Evolutionary conservation across 2,113 vertebrate genomes (phyloP), one percentile per base, ranked within the genome.

Genomic region (Narcine bancroftii): DNA sequence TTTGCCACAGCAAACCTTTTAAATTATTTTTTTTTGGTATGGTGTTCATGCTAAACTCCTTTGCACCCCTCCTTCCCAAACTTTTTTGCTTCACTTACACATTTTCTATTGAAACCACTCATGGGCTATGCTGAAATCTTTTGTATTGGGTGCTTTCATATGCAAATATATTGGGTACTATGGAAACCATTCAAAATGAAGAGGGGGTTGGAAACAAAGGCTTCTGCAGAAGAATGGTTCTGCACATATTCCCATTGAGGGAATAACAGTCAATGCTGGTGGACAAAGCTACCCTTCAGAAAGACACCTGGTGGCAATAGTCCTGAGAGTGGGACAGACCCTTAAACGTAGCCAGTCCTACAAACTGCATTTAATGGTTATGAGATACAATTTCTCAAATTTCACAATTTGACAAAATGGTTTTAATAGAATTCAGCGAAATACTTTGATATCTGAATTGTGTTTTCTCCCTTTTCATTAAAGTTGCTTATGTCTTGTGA

Each of bases 181-280:
- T 97, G 96, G 96, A 94, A 97, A 97, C 96, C 95, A 95, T 94
- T 96, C 96, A 96, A 96, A 95, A 95, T 91, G 95, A 81, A 94
- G 94, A 95, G 93, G 93, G 65, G 89, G 71, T 92, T 93, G 92
- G 93, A 95, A 95, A 97, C 96, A 97, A 97, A 98, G 95, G 95
- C 95, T 93, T 92, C 92, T 92, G 93, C 94, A 92, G 73, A 60
- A 92, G 56, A 91, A 91, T 91, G 65, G 89, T 69, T 91, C 89
- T 69, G 63, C 42, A 39, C 89, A 91, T 91, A 91, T 91, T 91
- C 89, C 89, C 89, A 91, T 65, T 91, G 89, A 91, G 89, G 89
- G 89, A 91, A 91, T 91, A 45, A 66, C 89, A 91, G 89, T 91
- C 66, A 91, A 91, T 91, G 89, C 89, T 91, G 63, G 63, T 26